Conservation (phyloP, 2,797 vertebrate species). For the Gallinago stenura region DNA sequence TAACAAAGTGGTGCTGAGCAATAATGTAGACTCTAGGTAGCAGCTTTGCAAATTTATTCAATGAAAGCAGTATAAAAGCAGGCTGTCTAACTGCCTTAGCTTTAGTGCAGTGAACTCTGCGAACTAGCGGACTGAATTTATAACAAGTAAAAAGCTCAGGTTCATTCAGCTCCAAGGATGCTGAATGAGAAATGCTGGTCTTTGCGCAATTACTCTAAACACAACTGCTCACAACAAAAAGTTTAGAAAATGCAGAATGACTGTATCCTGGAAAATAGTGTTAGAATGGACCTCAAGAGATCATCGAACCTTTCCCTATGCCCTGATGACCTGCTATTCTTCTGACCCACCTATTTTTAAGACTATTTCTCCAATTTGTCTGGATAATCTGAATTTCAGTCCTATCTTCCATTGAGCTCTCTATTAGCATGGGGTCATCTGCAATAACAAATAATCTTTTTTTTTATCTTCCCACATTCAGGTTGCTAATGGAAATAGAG, state of each 20-base stretch:
- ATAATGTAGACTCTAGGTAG: constrained; percentile 62
- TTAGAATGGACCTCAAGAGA: not conserved
- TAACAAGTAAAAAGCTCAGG: constrained; percentile 39
- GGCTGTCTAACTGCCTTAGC: constrained; percentile 56
- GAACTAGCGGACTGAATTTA: constrained; percentile 1
- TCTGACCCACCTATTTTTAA: not conserved
- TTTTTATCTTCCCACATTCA: not conserved
- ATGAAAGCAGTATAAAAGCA: constrained; percentile 58
- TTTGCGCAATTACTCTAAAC: not conserved
- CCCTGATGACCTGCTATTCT: not conserved
- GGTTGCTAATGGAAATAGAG: not conserved
- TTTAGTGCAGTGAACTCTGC: constrained; percentile 62
- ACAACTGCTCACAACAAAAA: not conserved
- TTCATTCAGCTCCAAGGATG: constrained; percentile 44
- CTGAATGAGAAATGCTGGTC: constrained; percentile 36
- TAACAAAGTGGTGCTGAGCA: constrained; percentile 69
- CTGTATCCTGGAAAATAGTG: not conserved
- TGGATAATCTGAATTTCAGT: not conserved
- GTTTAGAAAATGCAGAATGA: not conserved
- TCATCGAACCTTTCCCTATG: not conserved
- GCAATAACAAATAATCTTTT: not conserved
- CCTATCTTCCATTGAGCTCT: not conserved
- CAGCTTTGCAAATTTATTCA: constrained; percentile 68
- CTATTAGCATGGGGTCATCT: not conserved
- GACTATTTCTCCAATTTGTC: not conserved